These are phyloP conservation scores for Entosphenus tridentatus DNA, from an alignment of 2,113 vertebrate genomes.

Conservation along the genomic window DNA sequence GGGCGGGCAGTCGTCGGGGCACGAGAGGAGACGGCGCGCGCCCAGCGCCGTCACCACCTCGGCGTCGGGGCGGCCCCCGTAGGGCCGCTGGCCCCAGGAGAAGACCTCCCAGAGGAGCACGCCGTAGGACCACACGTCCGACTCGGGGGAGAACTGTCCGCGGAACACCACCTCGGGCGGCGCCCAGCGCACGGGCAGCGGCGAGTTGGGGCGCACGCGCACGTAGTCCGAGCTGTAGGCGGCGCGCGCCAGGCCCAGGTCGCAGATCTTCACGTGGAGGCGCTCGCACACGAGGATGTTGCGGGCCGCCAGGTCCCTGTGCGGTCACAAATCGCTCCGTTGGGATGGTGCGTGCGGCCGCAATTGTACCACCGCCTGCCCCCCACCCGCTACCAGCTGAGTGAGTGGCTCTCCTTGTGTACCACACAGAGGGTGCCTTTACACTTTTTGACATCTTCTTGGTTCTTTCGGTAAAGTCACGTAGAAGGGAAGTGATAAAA, in stretches of 20 bases:
- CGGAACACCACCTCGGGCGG: slow-evolving; percentile 72
- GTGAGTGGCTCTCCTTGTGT: no score
- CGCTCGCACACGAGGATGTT: slow-evolving; percentile 87
- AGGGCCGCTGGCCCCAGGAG: slow-evolving; percentile 87
- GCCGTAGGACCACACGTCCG: slow-evolving; percentile 87
- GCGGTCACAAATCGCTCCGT: slow-evolving; percentile 11
- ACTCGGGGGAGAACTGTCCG: slow-evolving; percentile 80
- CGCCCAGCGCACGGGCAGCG: slow-evolving; percentile 94
- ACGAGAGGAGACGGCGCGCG: slow-evolving; percentile 69
- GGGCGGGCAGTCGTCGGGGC: slow-evolving; percentile 86
- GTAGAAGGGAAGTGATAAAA: no score
- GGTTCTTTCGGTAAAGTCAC: no score
- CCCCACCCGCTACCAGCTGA: no score
- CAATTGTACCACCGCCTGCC: no score
- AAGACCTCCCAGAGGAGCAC: slow-evolving; percentile 95
- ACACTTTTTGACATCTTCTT: no score
- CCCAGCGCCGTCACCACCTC: slow-evolving; percentile 96
- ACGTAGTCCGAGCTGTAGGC: slow-evolving; percentile 84
- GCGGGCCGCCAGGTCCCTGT: slow-evolving; percentile 81
- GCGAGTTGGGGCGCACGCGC: slow-evolving; percentile 55
- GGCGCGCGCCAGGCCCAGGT: slow-evolving; percentile 77
- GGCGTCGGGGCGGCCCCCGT: slow-evolving; percentile 87
- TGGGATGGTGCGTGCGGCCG: no score
- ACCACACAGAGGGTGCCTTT: no score
- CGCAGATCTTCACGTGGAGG: slow-evolving; percentile 81